Conservation (phyloP, 1,140 invertebrate genomes). For the Babylonia areolata region DNA sequence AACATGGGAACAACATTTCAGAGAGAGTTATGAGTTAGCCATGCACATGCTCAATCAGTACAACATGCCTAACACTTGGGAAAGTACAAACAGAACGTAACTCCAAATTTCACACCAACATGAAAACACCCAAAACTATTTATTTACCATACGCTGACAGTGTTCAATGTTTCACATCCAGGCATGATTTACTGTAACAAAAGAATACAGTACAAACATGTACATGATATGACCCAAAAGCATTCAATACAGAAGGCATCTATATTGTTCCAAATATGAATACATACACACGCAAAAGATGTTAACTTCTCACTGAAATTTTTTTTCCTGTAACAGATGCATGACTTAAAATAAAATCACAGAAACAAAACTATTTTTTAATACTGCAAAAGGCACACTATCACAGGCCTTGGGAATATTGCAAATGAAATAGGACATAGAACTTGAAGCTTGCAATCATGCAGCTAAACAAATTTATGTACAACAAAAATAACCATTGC, state of each 20-base stretch:
- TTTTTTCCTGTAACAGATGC: neutral
- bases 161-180: neutral
- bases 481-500: no score
- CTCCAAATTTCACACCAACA: no score
- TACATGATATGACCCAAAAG: neutral
- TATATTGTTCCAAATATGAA: neutral
- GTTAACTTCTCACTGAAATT: neutral
- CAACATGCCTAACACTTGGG: no score
- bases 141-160: neutral
- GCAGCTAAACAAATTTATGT: neutral
- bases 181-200: neutral
- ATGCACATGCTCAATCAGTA: no score
- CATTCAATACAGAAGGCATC: neutral
- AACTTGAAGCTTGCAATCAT: no score
- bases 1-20: no score
- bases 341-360: neutral
- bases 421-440: neutral
- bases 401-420: slow-evolving; percentile 21
- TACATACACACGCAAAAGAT: neutral
- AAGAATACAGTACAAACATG: neutral
- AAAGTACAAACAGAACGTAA: no score
- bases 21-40: no score
- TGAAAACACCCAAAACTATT: neutral
- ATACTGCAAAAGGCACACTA: slow-evolving; percentile 21
- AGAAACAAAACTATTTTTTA: neutral